A percentile compares a stretch with the other conserved stretches of the same genome.
Conservation (phyloP, 2,888 invertebrate species). For the Pterostichus madidus region DNA sequence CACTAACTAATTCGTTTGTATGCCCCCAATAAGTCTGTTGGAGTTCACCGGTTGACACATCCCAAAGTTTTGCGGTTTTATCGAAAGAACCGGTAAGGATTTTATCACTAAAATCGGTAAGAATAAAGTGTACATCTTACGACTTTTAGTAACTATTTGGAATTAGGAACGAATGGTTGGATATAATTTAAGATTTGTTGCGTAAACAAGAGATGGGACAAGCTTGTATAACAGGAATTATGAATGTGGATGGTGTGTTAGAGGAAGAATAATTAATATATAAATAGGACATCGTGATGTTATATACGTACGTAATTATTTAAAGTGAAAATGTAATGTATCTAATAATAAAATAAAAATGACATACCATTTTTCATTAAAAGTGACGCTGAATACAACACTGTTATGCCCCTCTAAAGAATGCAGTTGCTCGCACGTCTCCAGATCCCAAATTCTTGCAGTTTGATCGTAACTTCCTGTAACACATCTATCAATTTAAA, state of each 20-base stretch:
- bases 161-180: no score
- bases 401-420: slow-evolving; percentile 88
- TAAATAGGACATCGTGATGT: no score
- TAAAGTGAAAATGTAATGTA: no score
- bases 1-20: slow-evolving; percentile 85
- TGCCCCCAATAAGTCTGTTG: slow-evolving; percentile 87
- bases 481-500: slow-evolving; percentile 81
- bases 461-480: slow-evolving; percentile 92
- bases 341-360: slow-evolving; percentile 28
- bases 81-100: slow-evolving; percentile 92
- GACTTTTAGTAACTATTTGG: no score
- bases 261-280: no score
- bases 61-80: slow-evolving; percentile 88
- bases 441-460: slow-evolving; percentile 89
- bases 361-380: slow-evolving; percentile 77
- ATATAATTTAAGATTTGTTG: no score
- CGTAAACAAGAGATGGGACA: no score
- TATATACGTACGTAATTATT: no score
- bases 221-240: no score
- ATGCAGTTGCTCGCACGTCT: slow-evolving; percentile 83
- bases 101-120: slow-evolving; percentile 79
- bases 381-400: slow-evolving; percentile 89
- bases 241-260: no score
- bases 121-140: no score
- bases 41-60: slow-evolving; percentile 83